Evolutionary conservation across 2,797 vertebrate genomes (phyloP).

Genomic region (Aeoliscus strigatus): DNA sequence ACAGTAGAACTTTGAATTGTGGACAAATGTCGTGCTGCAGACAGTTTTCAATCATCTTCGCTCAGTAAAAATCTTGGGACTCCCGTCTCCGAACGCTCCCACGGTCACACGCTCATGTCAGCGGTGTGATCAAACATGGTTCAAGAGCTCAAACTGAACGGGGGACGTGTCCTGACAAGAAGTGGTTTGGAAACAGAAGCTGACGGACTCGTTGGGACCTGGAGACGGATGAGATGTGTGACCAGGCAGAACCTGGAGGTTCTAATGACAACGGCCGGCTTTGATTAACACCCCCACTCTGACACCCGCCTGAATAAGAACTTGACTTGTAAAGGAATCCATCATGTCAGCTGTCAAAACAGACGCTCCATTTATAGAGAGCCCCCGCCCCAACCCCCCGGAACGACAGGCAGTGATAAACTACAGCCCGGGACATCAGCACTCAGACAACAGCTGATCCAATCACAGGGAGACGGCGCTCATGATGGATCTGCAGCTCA

Average conservation of each 20-base stretch:
- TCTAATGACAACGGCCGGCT: constrained; percentile 15
- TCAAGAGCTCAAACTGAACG: too few relatives aligned
- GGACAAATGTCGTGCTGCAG: too few relatives aligned
- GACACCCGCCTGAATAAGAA: constrained; percentile 28
- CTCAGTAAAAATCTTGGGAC: too few relatives aligned
- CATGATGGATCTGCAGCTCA: constrained; percentile 58
- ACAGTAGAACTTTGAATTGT: too few relatives aligned
- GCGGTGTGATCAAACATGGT: too few relatives aligned
- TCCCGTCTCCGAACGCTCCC: too few relatives aligned
- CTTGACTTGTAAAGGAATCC: constrained; percentile 36
- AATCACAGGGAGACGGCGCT: constrained; percentile 17
- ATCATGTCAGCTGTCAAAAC: constrained; percentile 37
- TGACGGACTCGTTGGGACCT: constrained; percentile 4
- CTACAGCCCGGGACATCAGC: constrained; percentile 13
- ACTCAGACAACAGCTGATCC: constrained; percentile 13
- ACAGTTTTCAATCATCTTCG: too few relatives aligned
- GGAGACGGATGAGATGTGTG: constrained; percentile 19
- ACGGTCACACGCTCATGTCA: too few relatives aligned
- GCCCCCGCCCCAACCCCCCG: constrained; percentile 5
- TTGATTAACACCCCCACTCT: constrained; percentile 33
- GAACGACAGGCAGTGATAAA: constrained; percentile 36
- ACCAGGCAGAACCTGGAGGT: constrained; percentile 18
- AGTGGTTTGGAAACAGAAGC: too few relatives aligned
- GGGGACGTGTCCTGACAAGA: too few relatives aligned
- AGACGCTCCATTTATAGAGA: constrained; percentile 27